These are phyloP conservation scores for Hyperoplus lanceolatus DNA, from an alignment of 2,797 vertebrate species.

Conservation along the genomic window DNA sequence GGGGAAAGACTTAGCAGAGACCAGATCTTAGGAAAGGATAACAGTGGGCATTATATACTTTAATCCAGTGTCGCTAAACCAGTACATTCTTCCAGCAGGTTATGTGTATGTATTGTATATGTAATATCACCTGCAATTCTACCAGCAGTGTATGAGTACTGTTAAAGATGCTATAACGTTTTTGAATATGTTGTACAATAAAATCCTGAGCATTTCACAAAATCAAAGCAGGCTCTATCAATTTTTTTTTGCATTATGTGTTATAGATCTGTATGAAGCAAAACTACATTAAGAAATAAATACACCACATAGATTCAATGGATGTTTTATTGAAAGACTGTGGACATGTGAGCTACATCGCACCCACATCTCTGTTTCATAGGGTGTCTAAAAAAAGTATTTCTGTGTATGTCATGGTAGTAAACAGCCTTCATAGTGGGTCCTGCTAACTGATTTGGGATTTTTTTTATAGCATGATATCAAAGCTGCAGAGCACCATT, in stretches of 20 bases:
- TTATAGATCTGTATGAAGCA: conserved; percentile 10
- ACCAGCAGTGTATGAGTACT: conserved; percentile 18
- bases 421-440: conserved; percentile 34
- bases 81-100: conserved; percentile 38
- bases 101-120: conserved; percentile 40
- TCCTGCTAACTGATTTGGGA: conserved; percentile 14
- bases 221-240: conserved; percentile 12
- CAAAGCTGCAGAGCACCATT: conserved; percentile 55
- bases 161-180: conserved; percentile 11
- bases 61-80: conserved; percentile 25
- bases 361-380: conserved; percentile 40
- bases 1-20: neutral
- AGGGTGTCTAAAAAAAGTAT: conserved; percentile 31
- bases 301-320: conserved; percentile 35
- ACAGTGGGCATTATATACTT: conserved; percentile 55
- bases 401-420: conserved; percentile 21
- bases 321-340: conserved; percentile 72
- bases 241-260: neutral
- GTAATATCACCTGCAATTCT: conserved; percentile 24
- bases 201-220: conserved; percentile 54
- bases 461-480: conserved; percentile 29
- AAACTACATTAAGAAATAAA: conserved; percentile 27
- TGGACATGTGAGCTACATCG: conserved; percentile 42
- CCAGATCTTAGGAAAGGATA: conserved; percentile 10
- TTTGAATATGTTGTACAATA: conserved; percentile 45